Base-by-base conservation (phyloP, 2,797 vertebrate genomes). In the Melanotaenia boesemani region DNA sequence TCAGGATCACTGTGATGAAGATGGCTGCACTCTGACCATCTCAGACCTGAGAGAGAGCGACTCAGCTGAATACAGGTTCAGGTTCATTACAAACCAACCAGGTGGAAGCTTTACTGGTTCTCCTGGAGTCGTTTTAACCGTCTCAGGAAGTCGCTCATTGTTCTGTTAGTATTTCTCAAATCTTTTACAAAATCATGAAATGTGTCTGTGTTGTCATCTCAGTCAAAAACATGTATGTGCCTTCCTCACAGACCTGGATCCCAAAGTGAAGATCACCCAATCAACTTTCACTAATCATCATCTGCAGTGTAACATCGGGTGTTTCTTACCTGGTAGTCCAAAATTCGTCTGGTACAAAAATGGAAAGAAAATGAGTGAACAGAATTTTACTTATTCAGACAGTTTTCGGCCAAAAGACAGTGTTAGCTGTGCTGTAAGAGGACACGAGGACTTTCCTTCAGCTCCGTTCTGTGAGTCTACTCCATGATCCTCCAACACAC, bases 261-360 rank as follows among this genome's bases (percentile, higher is more conserved):
- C 26, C 26, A 26, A 26, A 26, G 6, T 16, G 16, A 6, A 52
- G 1, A 36, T 11, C 30, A 69, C 52, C 6, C 26, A 26, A 26
- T 26, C 26, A 26, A 26, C 26, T 26, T 26, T 26, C 26, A 26
- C 26, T 26, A 26, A 26, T 26, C 26, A 26, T 26, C 26, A 26
- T 26, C 26, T 26, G 26, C 26, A 0, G 8, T 88, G 78, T 75
- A 26, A 30, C 48, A 75, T 24, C 70, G 6, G 1, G 1, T 88
- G 86, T 59, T 1, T 0, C 50, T 26, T 41, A 30, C 22, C 48
- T 24, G 13, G 0, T 52, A 8, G 0, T 32, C 6, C 3, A 9
- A 18, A 41, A n/a, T 89, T 74, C 32, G n/a, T 64, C 61, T 89
- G 83, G 83, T 82, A 72, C 73, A 68, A 0, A 50, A 83, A 80